A percentile compares a stretch with the other conserved stretches of the same genome.
phyloP scores from a whole-genome alignment of 2,113 vertebrate species.

The Triplophysa tibetana region DNA sequence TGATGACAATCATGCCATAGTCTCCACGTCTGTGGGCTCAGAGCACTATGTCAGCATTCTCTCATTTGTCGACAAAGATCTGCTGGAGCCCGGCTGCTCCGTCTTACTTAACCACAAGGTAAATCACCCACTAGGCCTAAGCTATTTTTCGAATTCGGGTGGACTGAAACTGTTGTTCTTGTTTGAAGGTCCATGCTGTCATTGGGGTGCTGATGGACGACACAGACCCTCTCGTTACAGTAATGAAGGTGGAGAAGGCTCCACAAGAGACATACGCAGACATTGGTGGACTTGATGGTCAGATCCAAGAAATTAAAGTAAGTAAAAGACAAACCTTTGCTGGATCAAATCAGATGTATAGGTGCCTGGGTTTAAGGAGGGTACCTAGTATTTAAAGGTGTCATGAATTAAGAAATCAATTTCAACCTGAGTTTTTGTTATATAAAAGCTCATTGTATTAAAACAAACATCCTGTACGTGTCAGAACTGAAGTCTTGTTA shows the following conservation, averaged over 20 bases:
- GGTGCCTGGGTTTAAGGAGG: no score
- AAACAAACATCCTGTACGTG: no score
- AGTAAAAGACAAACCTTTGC: not conserved
- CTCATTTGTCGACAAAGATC: conserved; percentile 97
- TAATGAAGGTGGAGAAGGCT: conserved; percentile 99
- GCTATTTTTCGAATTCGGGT: no score
- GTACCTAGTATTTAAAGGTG: no score
- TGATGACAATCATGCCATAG: conserved; percentile 96
- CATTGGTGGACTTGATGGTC: conserved; percentile 94
- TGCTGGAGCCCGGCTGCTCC: conserved; percentile 95
- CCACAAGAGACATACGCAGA: conserved; percentile 97
- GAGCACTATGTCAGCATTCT: conserved; percentile 98
- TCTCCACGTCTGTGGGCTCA: conserved; percentile 96
- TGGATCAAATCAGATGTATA: no score
- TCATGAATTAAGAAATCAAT: no score
- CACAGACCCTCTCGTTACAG: conserved; percentile 94
- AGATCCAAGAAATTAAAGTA: conserved; percentile 99
- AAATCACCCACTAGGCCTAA: no score
- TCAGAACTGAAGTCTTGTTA: no score
- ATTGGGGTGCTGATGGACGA: conserved; percentile 98
- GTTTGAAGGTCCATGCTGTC: conserved; percentile 89
- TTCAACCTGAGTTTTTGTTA: no score
- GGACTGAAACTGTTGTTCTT: no score
- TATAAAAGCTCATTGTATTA: no score
- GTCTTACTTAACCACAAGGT: conserved; percentile 98